A percentile compares a stretch with the other conserved stretches of the same genome.
Evolutionary conservation across 92 coral and sea anemone species (phyloP).

Genomic region (Diadumene lineata): DNA sequence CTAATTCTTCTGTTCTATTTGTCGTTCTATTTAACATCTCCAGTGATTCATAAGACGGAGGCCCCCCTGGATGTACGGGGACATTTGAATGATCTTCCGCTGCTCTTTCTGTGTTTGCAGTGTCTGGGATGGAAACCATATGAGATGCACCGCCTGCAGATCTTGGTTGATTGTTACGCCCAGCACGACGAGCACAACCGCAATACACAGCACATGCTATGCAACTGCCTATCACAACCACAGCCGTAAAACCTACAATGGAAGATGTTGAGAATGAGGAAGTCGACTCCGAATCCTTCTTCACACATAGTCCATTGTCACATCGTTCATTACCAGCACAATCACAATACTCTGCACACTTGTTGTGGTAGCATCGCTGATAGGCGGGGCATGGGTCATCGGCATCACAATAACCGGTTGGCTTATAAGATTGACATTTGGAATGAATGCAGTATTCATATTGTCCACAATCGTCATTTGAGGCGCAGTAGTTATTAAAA

Average conservation of each 20-base stretch:
- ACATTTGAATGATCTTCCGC: neutral
- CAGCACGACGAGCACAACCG: constrained; percentile 25
- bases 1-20: neutral
- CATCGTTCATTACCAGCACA: constrained; percentile 13
- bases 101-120: constrained; percentile 3
- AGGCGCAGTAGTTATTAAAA: neutral
- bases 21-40: constrained; percentile 7
- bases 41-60: constrained; percentile 51
- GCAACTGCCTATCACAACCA: constrained; percentile 30
- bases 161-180: too few species aligned
- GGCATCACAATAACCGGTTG: neutral
- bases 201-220: constrained; percentile 25
- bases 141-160: too few species aligned
- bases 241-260: constrained; percentile 13
- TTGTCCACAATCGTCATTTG: neutral
- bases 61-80: constrained; percentile 42
- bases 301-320: constrained; percentile 27
- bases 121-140: too few species aligned
- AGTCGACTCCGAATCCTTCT: neutral
- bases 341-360: neutral
- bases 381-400: neutral
- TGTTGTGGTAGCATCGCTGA: neutral
- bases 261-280: constrained; percentile 19
- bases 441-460: constrained; percentile 25
- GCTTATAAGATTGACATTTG: constrained; percentile 12